These are phyloP conservation scores for Eupithecia dodoneata DNA, from an alignment of 2,888 invertebrate genomes.

Conservation along the genomic window DNA sequence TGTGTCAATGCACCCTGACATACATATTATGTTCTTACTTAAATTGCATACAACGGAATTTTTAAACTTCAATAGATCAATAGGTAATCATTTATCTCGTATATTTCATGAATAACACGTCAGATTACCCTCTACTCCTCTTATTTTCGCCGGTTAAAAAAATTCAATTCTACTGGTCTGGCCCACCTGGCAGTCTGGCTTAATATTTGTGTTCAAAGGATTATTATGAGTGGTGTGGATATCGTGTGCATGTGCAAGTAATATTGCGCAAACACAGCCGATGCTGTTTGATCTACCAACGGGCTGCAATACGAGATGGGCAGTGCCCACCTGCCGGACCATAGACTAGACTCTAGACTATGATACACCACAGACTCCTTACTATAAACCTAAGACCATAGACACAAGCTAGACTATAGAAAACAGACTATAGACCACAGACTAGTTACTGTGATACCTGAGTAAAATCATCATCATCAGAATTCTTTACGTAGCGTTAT, in stretches of 20 bases:
- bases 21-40: no score
- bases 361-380: no score
- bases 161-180: background rate
- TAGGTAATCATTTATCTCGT: no score
- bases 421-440: background rate
- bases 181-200: background rate
- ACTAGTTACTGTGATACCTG: background rate
- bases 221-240: background rate
- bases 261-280: conserved; percentile 66
- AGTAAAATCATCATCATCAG: background rate
- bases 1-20: no score
- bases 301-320: conserved; percentile 49
- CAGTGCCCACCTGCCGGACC: conserved; percentile 1
- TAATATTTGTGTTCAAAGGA: background rate
- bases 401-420: no score
- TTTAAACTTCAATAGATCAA: no score
- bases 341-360: background rate
- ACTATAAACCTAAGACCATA: no score
- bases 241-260: conserved; percentile 37
- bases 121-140: no score
- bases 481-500: no score
- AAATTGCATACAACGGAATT: no score
- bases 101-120: no score
- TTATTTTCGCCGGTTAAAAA: background rate
- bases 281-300: conserved; percentile 66